These are phyloP conservation scores for Drosophila mimica DNA, from an alignment of 2,888 invertebrate genomes.

Conservation along the genomic window DNA sequence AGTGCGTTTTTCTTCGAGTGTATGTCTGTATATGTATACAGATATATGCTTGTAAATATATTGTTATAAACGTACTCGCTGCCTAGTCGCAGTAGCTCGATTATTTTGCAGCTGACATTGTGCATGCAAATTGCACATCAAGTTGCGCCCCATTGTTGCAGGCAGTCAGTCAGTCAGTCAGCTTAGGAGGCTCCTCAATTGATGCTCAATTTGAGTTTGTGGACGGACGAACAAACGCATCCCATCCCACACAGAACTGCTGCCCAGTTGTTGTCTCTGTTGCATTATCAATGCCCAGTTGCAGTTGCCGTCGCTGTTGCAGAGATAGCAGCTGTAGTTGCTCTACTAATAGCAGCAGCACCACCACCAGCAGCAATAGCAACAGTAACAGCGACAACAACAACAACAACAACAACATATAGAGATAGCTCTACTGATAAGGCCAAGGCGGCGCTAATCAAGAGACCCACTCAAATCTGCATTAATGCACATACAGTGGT, in stretches of 20 bases:
- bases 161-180: conserved; percentile 9
- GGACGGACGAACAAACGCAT: conserved; percentile 2
- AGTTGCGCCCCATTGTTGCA: conserved; percentile 28
- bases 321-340: conserved; percentile 11
- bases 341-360: conserved; percentile 8
- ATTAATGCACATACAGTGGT: conserved; percentile 5
- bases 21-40: neutral
- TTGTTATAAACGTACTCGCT: conserved; percentile 7
- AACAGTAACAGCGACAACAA: neutral
- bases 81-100: conserved; percentile 7
- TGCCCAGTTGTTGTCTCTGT: conserved; percentile 9
- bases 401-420: conserved; percentile 1
- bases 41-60: neutral
- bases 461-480: conserved; percentile 21
- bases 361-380: neutral
- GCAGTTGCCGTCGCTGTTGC: conserved; percentile 1
- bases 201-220: conserved; percentile 43
- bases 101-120: conserved; percentile 22
- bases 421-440: conserved; percentile 29
- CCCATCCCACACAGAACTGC: neutral
- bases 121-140: conserved; percentile 38
- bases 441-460: conserved; percentile 26
- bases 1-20: neutral
- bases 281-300: conserved; percentile 38
- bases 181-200: conserved; percentile 41